phyloP scores from a whole-genome alignment of 2,797 vertebrate species.

The Hoplostethus mediterraneus region DNA sequence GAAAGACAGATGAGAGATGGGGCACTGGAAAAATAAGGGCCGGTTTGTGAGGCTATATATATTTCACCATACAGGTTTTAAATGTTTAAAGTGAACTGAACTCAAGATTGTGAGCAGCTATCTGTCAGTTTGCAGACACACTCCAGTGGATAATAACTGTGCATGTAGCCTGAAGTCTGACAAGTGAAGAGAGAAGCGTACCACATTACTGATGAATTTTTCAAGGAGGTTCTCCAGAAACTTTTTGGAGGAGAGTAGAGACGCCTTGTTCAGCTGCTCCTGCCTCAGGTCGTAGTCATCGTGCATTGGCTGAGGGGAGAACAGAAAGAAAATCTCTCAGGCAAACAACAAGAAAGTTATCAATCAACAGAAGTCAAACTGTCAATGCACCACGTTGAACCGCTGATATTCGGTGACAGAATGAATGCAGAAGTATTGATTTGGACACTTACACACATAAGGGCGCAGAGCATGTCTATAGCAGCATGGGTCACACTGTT shows the following conservation, averaged over 20 bases:
- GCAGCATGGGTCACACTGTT: constrained; percentile 96
- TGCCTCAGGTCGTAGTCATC: constrained; percentile 98
- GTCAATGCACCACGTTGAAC: neutral
- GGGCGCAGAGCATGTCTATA: constrained; percentile 99
- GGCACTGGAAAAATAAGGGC: neutral
- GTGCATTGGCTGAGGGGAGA: constrained; percentile 92
- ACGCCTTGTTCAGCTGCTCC: constrained; percentile 99
- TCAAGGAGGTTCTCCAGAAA: constrained; percentile 99
- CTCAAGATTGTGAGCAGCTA: neutral
- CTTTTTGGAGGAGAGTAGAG: constrained; percentile 98
- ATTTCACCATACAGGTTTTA: neutral
- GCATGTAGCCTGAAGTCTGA: neutral
- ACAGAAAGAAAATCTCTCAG: constrained; percentile 11
- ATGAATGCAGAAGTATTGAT: neutral
- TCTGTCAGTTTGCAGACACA: neutral
- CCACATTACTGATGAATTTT: constrained; percentile 99
- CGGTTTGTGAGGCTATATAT: neutral
- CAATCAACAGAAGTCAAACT: neutral
- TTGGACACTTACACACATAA: constrained; percentile 97
- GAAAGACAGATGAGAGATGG: neutral
- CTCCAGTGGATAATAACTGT: neutral
- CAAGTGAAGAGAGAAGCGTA: constrained; percentile 71
- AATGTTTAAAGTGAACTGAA: neutral
- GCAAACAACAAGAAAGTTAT: constrained; percentile 15
- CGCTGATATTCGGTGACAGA: neutral